Base-by-base conservation (phyloP, 2,888 invertebrate species). In the Cactoblastis cactorum region DNA sequence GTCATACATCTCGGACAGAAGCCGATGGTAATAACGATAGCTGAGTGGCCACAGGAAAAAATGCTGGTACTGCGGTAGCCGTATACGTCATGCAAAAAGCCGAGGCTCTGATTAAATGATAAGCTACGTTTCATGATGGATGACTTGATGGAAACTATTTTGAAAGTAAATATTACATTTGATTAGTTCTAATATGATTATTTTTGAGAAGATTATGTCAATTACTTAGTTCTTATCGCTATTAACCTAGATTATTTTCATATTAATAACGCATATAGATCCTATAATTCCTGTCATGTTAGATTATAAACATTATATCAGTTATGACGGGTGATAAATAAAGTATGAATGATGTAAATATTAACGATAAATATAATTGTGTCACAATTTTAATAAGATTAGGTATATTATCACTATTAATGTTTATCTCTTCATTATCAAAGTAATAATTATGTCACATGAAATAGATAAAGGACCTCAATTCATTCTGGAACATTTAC, bases 61-160 rank as follows among this genome's bases (percentile, higher is more conserved):
- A 32, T 17, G 28, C 11, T 15, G 15, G 17, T 32, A 28, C 28
- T 43, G 15, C 43, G 28, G 43, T 43, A 43, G 43, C 43, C n/a
- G 43, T 32, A 28, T 43, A 43, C 28, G 43, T 43, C 28, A 43
- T 43, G 43, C 43, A 43, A 43, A 43, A 43, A 43, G 43, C 43
- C 15, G 17, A 43, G 43, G 15, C 2, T 14, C 14, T n/a, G 17
- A 43, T 43, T 28, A 17, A 17, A 28, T 28, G 43, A 43, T 43
- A 43, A 43, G 43, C 9, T 43, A 43, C 28, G 28, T 43, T 1
- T 4, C 1, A 17, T 28, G 43, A 43, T 28, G 28, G 43, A 43
- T 43, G 43, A 43, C 28, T 28, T 28, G 14, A 17, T 17, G 15
- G 24, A 15, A 32, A 32, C 28, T 1, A 24, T 28, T 11, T 9